Percentiles rank a stretch among this genome's conserved stretches.
These are phyloP conservation scores for Antedon mediterranea DNA, from an alignment of 53 echinoderm and acorn worm species.

Conservation along the genomic window DNA sequence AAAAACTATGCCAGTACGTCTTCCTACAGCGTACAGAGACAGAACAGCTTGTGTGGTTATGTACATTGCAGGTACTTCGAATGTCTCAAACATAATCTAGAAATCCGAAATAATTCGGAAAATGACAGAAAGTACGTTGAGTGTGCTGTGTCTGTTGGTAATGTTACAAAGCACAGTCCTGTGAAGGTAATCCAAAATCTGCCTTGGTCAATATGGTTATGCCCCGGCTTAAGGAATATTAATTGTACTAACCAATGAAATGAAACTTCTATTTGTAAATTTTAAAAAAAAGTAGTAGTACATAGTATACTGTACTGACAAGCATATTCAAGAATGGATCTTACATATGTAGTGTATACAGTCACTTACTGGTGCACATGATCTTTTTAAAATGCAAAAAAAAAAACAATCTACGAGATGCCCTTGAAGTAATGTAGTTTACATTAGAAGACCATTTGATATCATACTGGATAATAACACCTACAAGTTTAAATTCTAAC, in stretches of 20 bases:
- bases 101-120: too few relatives aligned
- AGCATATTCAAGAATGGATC: slow-evolving; percentile 10
- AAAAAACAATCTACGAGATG: slow-evolving; percentile 12
- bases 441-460: slow-evolving; percentile 11
- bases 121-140: too few relatives aligned
- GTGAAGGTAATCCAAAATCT: too few relatives aligned
- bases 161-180: too few relatives aligned
- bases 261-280: too few relatives aligned
- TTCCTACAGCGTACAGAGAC: slow-evolving; percentile 71
- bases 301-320: too few relatives aligned
- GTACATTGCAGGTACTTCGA: slow-evolving; percentile 87
- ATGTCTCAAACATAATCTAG: slow-evolving; percentile 93
- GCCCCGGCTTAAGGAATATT: too few relatives aligned
- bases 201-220: too few relatives aligned
- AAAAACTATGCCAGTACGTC: slow-evolving; percentile 84
- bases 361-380: slow-evolving; percentile 3
- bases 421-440: slow-evolving; percentile 11
- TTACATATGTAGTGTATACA: background rate
- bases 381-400: slow-evolving; percentile 6
- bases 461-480: slow-evolving; percentile 13
- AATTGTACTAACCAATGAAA: too few relatives aligned
- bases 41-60: slow-evolving; percentile 76
- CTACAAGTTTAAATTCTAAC: slow-evolving; percentile 9
- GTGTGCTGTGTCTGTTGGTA: too few relatives aligned
- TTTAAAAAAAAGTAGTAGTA: too few relatives aligned